Evolutionary conservation across 2,888 invertebrate genomes (phyloP).

Genomic region (Lepidonotus clava): DNA sequence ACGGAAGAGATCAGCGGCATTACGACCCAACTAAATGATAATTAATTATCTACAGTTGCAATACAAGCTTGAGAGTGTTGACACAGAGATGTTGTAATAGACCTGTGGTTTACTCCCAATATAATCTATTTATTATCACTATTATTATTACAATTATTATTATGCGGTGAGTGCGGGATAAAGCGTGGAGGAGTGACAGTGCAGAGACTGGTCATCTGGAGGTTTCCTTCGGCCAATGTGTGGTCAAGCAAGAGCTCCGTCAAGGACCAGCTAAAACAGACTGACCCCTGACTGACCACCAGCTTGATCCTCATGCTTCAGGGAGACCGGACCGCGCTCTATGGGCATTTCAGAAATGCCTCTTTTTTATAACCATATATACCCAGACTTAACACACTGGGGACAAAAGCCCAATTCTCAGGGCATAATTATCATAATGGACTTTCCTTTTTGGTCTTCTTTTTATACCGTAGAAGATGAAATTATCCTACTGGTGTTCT

Average conservation of each 20-base stretch:
- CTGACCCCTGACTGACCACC: too few species aligned
- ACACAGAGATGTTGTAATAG: not conserved
- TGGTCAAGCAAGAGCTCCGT: not conserved
- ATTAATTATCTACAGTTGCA: conserved; percentile 31
- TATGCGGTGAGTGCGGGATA: not conserved
- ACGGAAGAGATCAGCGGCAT: too few species aligned
- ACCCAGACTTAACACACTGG: too few species aligned
- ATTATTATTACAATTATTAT: not conserved
- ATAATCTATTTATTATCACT: conserved; percentile 43
- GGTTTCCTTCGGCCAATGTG: too few species aligned
- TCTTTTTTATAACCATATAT: too few species aligned
- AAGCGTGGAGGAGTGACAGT: not conserved
- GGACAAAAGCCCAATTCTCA: too few species aligned
- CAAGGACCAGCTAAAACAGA: not conserved
- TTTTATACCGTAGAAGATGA: too few species aligned
- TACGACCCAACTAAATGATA: too few species aligned
- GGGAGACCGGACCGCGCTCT: not conserved
- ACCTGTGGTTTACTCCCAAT: conserved; percentile 15
- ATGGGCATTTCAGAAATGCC: not conserved
- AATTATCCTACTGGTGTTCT: conserved; percentile 36
- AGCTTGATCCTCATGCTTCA: not conserved
- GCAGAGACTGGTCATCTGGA: not conserved
- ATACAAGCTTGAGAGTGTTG: conserved; percentile 38
- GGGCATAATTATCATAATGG: not conserved
- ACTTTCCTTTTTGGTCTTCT: not conserved